These are phyloP conservation scores for Amiota communis DNA, from an alignment of 2,888 invertebrate genomes.

Conservation along the genomic window DNA sequence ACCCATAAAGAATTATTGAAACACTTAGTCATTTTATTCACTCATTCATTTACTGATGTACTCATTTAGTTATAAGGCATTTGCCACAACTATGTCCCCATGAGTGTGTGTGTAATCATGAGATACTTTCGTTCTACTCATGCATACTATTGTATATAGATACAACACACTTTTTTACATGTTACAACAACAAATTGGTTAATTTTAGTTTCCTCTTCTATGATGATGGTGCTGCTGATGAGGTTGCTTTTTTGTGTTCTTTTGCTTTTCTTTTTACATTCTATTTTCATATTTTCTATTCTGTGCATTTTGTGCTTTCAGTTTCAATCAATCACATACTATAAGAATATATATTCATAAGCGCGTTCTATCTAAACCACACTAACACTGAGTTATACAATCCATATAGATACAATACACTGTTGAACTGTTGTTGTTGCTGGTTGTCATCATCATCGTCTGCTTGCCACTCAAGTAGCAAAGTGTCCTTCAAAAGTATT, in stretches of 20 bases:
- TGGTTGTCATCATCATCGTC: conserved; percentile 30
- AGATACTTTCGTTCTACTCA: conserved; percentile 14
- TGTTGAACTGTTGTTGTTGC: background rate
- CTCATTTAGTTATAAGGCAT: background rate
- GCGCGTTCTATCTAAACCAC: too few species aligned
- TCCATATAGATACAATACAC: background rate
- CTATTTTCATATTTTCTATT: background rate
- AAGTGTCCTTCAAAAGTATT: conserved; percentile 68
- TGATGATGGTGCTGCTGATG: background rate
- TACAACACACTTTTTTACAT: conserved; percentile 9
- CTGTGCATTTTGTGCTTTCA: background rate
- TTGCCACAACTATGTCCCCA: background rate
- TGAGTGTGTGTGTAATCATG: conserved; percentile 1
- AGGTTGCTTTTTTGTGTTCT: background rate
- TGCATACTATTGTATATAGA: background rate
- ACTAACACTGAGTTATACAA: too few species aligned
- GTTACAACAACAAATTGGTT: conserved; percentile 19
- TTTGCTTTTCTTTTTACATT: background rate
- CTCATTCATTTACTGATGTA: background rate
- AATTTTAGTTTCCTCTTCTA: conserved; percentile 23
- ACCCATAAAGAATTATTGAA: too few species aligned
- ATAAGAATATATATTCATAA: too few species aligned
- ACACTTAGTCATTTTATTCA: too few species aligned
- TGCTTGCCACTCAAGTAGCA: conserved; percentile 51
- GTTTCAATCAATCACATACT: too few species aligned